A percentile compares a stretch with the other conserved stretches of the same genome.
phyloP scores from a whole-genome alignment of 2,888 invertebrate species.

The Pediacus dermestoides region DNA sequence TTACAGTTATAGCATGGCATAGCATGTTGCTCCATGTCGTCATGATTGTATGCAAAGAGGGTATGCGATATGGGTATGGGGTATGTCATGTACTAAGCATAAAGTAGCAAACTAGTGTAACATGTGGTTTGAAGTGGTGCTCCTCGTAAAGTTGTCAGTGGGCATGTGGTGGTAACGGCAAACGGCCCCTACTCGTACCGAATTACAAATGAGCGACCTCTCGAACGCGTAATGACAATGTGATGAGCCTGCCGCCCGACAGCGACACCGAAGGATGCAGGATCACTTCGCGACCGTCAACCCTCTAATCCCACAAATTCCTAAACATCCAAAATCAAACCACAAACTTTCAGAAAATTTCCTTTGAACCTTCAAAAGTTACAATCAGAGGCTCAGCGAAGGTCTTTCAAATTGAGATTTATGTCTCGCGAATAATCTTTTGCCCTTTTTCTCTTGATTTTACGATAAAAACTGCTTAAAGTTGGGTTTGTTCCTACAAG shows the following conservation, averaged over 20 bases:
- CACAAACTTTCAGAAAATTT: slow-evolving; percentile 22
- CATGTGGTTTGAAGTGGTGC: slow-evolving; percentile 52
- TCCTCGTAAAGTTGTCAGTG: slow-evolving; percentile 52
- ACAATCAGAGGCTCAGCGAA: too few relatives aligned
- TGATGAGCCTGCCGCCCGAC: slow-evolving; percentile 39
- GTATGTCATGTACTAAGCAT: slow-evolving; percentile 50
- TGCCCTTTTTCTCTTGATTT: too few relatives aligned
- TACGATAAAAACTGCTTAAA: too few relatives aligned
- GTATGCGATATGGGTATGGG: slow-evolving; percentile 25
- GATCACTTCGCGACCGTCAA: not conserved
- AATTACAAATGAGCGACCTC: slow-evolving; percentile 47
- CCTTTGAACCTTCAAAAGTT: not conserved
- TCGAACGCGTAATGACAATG: slow-evolving; percentile 48
- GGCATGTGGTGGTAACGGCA: slow-evolving; percentile 52
- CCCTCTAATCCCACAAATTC: not conserved
- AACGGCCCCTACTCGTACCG: slow-evolving; percentile 48
- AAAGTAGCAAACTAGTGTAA: slow-evolving; percentile 51
- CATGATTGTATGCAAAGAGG: slow-evolving; percentile 33
- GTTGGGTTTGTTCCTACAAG: too few relatives aligned
- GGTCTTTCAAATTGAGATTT: too few relatives aligned
- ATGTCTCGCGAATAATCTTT: too few relatives aligned
- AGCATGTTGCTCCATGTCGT: too few relatives aligned
- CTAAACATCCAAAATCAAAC: slow-evolving; percentile 10
- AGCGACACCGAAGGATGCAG: slow-evolving; percentile 4
- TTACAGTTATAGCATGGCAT: too few relatives aligned